Base-by-base conservation (phyloP, 2,113 vertebrate genomes). In the Speoplatyrhinus poulsoni region DNA sequence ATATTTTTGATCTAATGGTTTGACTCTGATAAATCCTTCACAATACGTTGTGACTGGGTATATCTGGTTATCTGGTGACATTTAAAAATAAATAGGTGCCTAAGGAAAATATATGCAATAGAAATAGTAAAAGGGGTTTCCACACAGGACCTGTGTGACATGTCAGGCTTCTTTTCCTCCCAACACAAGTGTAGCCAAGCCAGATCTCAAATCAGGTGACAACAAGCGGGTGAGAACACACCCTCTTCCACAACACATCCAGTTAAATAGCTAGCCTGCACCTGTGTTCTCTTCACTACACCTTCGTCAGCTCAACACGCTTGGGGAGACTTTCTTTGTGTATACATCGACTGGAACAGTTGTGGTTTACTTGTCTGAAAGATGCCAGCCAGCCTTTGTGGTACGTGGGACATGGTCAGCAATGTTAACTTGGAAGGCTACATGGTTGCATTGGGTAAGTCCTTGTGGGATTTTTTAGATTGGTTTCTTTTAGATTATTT, bases 391-490 rank as follows among this genome's bases (percentile, higher is more conserved):
- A 92, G 93, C 79, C 81, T 95, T 67, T 94, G 82, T 46, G 93
- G 95, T 9, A 95, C 92, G 60, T 96, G 96, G 96, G 94, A 94
- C 49, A 88, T 96, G n/a, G 62, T 92, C 75, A 94, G 91, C 89
- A 95, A 83, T 79, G 90, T 92, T 73, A 96, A 97, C 86, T 88
- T 95, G 15, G 94, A 97, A 16, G 80, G 93, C 46, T 97, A 94
- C 62, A 94, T 96, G 95, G 77, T 88, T 69, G 92, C 92, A 62
- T 82, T 96, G 77, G 96, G 96, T 95, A 90, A 82, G 93, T 76
- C 13, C 8, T 71, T 46, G 7, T 11, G 19, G 6, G 7, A 1
- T 57, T 4, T 8, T 41, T 36, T 59, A 4, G 2, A 49, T 10
- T 61, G 5, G 12, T 4, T 12, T 50, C 12, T 10, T 55, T 9